phyloP scores from a whole-genome alignment of 2,113 vertebrate species.

The Erythrolamprus reginae region DNA sequence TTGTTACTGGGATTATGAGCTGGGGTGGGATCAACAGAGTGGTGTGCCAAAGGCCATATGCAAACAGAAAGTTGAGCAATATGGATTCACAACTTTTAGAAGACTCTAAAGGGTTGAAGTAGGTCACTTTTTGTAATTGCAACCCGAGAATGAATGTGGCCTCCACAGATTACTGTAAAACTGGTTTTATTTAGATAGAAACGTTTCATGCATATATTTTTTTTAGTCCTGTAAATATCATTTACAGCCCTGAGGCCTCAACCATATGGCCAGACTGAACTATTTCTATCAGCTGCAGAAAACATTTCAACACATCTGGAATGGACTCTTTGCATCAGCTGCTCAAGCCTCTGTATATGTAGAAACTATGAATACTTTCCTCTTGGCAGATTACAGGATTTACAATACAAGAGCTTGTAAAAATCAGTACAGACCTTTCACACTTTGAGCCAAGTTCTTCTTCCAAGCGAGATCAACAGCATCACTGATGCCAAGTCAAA shows the following conservation, averaged over 20 bases:
- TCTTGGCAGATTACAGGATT: slow-evolving; percentile 18
- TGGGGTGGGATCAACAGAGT: slow-evolving; percentile 47
- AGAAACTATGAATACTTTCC: slow-evolving; percentile 33
- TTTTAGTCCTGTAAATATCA: slow-evolving; percentile 44
- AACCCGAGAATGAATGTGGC: slow-evolving; percentile 53
- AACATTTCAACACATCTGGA: slow-evolving; percentile 49
- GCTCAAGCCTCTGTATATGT: slow-evolving; percentile 38
- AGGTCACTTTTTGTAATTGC: slow-evolving; percentile 28
- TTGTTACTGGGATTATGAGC: slow-evolving; percentile 50
- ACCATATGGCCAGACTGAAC: slow-evolving; percentile 37
- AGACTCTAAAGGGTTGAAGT: slow-evolving; percentile 41
- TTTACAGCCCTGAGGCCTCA: slow-evolving; percentile 47
- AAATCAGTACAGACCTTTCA: slow-evolving; percentile 37
- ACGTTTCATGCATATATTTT: slow-evolving; percentile 41
- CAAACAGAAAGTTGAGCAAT: slow-evolving; percentile 50
- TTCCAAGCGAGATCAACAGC: slow-evolving; percentile 18
- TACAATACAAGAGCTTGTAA: slow-evolving; percentile 6
- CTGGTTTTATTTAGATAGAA: slow-evolving; percentile 63
- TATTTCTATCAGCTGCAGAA: slow-evolving; percentile 53
- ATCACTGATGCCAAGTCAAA: slow-evolving; percentile 5
- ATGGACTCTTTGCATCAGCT: slow-evolving; percentile 47
- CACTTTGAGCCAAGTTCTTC: slow-evolving; percentile 7
- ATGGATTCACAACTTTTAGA: slow-evolving; percentile 53
- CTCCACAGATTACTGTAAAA: slow-evolving; percentile 55
- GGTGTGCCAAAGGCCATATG: slow-evolving; percentile 48